Evolutionary conservation across 2,888 invertebrate species (phyloP), one percentile per base, ranked within the genome.

Genomic region (Scaptomyza parva): DNA sequence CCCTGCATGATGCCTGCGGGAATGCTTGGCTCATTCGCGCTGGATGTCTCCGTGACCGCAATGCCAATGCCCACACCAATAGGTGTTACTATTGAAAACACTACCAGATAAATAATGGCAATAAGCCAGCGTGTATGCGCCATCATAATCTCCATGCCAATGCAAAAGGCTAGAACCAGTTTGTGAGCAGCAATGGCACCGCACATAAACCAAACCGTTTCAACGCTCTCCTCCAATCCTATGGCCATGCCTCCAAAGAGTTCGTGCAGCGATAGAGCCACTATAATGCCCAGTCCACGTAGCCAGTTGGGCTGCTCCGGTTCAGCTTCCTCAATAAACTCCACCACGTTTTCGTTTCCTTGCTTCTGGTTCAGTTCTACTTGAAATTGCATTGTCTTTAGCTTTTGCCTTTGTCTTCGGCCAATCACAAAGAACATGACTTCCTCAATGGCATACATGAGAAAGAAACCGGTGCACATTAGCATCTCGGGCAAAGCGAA

Each of bases 241-340:
- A 97, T 95, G n/a, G 96, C 95, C 53, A 97, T 92, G 17, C 97
- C 97, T 92, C 97, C 97, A 88, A 97, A 96, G 1, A 97, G 92
- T 88, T 97, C 97, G 89, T 97, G 97, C 57, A 97, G 94, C 8
- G 97, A 96, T 20, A 97, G 92, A 1, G 97, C 97, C 30, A 97
- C 92, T 0, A 97, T 96, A 52, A 97, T 95, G 54, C 97, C 93
- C 20, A 97, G 92, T 24, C 96, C 97, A 71, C 95, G 93, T 40
- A 96, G 91, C 39, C 92, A 91, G 7, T 91, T 90, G 6, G 89
- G 82, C 0, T 91, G 74, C 8, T 88, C 78, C 22, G 81, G 70
- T 7, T 63, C 57, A 9, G 7, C 20, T 6, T 30, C 37, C 4
- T 44, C 33, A 2, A n/a, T 11, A 26, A 22, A 17, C 17, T 51